A percentile compares a stretch with the other conserved stretches of the same genome.
Conservation (phyloP, 2,113 vertebrate species). For the Laticauda laticaudata region DNA sequence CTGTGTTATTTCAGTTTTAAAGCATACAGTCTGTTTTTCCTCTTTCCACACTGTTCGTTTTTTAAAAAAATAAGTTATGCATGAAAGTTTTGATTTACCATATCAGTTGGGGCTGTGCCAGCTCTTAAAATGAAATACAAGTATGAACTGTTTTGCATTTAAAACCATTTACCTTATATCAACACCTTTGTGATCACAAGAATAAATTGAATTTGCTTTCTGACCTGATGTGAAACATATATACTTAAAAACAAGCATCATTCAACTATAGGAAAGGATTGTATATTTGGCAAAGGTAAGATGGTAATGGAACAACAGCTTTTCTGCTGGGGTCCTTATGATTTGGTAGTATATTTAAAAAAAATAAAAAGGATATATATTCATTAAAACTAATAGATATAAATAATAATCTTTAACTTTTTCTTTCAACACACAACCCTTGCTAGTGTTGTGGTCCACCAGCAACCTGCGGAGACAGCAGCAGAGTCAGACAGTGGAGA, state of each 20-base stretch:
- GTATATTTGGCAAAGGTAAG: neutral
- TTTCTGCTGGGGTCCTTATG: neutral
- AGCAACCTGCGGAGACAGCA: too few relatives aligned
- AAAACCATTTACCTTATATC: neutral
- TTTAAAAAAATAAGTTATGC: neutral
- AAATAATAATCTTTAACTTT: neutral
- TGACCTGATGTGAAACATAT: neutral
- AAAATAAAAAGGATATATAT: neutral
- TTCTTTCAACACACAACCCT: neutral
- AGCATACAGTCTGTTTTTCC: neutral
- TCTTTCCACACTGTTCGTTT: neutral
- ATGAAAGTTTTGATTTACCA: neutral
- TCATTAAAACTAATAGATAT: neutral
- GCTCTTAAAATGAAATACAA: neutral
- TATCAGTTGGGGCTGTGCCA: neutral
- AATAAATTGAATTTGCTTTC: neutral
- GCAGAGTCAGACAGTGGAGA: too few relatives aligned
- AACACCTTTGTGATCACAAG: neutral
- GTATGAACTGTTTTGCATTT: neutral
- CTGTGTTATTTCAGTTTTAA: neutral
- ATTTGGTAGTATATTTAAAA: neutral
- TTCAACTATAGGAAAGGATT: neutral
- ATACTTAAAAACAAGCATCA: neutral
- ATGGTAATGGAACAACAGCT: neutral
- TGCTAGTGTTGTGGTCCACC: neutral